A percentile compares a stretch with the other conserved stretches of the same genome.
These are phyloP conservation scores for Lasioglossum malachurum DNA, from an alignment of 2,888 invertebrate genomes.

Conservation along the genomic window DNA sequence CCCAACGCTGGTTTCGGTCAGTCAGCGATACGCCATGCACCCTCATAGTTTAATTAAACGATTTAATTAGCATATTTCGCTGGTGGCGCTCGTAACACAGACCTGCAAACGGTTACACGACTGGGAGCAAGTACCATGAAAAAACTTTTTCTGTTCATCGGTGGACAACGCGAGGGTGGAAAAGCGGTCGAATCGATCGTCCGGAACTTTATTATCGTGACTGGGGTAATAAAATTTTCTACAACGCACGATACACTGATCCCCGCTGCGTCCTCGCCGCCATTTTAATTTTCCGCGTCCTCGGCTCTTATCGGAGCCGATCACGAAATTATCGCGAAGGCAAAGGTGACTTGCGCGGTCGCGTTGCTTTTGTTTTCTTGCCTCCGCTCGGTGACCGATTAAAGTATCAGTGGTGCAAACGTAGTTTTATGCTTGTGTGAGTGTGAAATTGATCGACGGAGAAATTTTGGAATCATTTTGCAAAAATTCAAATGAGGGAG, in stretches of 20 bases:
- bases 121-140: background rate
- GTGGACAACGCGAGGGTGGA: background rate
- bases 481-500: too few relatives aligned
- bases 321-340: background rate
- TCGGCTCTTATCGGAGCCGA: background rate
- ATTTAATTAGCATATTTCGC: slow-evolving; percentile 3
- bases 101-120: background rate
- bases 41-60: background rate
- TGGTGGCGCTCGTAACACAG: background rate
- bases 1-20: background rate
- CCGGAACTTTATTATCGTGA: background rate
- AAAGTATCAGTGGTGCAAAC: background rate
- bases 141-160: background rate
- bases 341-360: background rate
- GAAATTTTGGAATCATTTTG: too few relatives aligned
- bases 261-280: background rate
- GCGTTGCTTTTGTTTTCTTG: too few relatives aligned
- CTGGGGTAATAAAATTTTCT: background rate
- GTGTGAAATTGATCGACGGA: too few relatives aligned
- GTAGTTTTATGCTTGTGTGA: too few relatives aligned
- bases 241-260: background rate
- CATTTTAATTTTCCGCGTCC: background rate
- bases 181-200: background rate
- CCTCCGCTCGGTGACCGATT: background rate
- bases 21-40: background rate